Evolutionary conservation across 2,113 vertebrate species (phyloP), one percentile per base, ranked within the genome.

Genomic region (Merops nubicus): DNA sequence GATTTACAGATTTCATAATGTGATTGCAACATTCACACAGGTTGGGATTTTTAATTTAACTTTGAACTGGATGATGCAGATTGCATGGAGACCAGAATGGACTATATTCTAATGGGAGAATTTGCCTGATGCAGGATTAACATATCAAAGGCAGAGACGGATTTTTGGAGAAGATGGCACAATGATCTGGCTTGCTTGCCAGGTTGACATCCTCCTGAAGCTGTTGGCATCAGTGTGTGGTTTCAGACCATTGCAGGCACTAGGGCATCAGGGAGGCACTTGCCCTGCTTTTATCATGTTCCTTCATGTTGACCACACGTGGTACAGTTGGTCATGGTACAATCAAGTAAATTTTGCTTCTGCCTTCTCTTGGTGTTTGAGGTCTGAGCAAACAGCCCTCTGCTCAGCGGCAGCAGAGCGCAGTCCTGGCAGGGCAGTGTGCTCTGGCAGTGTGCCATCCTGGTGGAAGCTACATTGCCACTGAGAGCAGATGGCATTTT

Each of bases 1-100:
- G 88, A 94, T 94, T 96, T 95, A 60, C 96, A 94, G 95, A 92
- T 97, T 97, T 97, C 95, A 96, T 89, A 67, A 96, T 38, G 93
- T 3, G 64, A 94, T 96, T 97, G 92, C 95, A 96, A 94, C 96
- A 97, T 96, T 93, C 95, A 92, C 91, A 96, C 88, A 93, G 92
- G 93, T 95, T 81, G 75, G 88, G 85, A 84, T 94, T 96, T 96
- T 95, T 94, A 88, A 92, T 96, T 96, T 97, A 73, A 97, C 94
- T 97, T 96, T 93, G 90, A 96, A 96, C 92, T 94, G 96, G 92
- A 88, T 96, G 17, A 83, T 92, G 93, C 93, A 95, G 93, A 95
- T 95, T 90, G 92, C 88, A 70, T 3, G 51, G 72, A 91, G 96
- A 67, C 75, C 96, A 91, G 92, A 88, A 97, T 75, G 96, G 93